Evolutionary conservation across 2,113 vertebrate species (phyloP), one percentile per base, ranked within the genome.

Genomic region (Chauna torquata): DNA sequence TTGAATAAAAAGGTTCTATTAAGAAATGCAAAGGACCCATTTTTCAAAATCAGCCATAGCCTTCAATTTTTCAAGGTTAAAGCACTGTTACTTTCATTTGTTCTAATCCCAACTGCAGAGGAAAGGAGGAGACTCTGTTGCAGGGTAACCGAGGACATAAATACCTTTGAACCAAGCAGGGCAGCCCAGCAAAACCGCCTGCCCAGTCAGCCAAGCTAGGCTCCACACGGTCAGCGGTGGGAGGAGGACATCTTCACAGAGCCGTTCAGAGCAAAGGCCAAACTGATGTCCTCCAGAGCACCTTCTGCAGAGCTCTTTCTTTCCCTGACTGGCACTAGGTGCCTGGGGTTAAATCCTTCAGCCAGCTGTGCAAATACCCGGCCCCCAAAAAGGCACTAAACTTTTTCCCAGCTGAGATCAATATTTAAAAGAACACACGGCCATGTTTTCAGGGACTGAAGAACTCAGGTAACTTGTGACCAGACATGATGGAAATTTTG

Each of bases 1-100:
- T 87, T 96, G 92, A 87, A 91, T 91, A 64, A 85, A 95, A 91
- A 61, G 22, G 34, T 42, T 71, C 86, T 92, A 58, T 94, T 94
- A 87, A 95, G 86, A 94, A 85, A 91, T 76, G 62, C 75, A 94
- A 77, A 95, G 42, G 25, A 58, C 13, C 90, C 6, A 9, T 94
- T 96, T 92, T 87, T 96, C 93, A 82, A 76, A 94, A 90, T 82
- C 93, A 85, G 23, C 28, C 57, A 52, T 57, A 49, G 36, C 42
- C 47, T 92, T 91, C 90, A 76, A 23, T 49, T 92, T 88, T 89
- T 75, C 81, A 89, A 36, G 38, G 28, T 80, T 95, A 88, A 84
- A 81, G 61, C 40, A 68, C 47, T 11, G 9, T 16, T 89, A 68
- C 83, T 79, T 93, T 79, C 28, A 45, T 84, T 72, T 87, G 40